A percentile compares a stretch with the other conserved stretches of the same genome.
Evolutionary conservation across 2,888 invertebrate species (phyloP).

Genomic region (Hyles lineata): DNA sequence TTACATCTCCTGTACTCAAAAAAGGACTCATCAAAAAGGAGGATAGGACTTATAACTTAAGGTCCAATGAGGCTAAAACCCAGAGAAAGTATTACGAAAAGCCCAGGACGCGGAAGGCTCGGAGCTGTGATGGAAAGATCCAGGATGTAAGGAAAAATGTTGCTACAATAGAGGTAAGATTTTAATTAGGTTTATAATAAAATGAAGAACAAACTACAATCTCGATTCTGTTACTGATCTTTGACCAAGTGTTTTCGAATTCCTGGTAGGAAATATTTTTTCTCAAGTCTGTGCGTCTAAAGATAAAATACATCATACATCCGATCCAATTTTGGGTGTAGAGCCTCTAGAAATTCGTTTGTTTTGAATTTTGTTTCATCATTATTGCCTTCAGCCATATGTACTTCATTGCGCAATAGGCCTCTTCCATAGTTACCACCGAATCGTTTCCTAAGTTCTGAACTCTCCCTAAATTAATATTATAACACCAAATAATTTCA

Average conservation of each 20-base stretch:
- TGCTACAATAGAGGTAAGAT: not conserved
- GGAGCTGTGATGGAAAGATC: constrained; percentile 35
- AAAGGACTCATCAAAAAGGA: constrained; percentile 51
- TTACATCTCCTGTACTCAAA: constrained; percentile 54
- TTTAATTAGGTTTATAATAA: not conserved
- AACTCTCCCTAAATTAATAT: not conserved
- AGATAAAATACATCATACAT: too few species aligned
- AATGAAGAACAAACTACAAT: too few species aligned
- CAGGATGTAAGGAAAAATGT: not conserved
- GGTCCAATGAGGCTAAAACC: constrained; percentile 68
- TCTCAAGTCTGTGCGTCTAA: too few species aligned
- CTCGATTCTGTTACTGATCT: too few species aligned
- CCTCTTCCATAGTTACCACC: too few species aligned
- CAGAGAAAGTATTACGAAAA: constrained; percentile 66
- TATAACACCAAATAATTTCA: not conserved
- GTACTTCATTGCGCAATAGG: too few species aligned
- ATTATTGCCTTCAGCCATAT: too few species aligned
- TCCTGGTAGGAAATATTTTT: too few species aligned
- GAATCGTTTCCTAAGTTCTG: not conserved
- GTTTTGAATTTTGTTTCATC: too few species aligned
- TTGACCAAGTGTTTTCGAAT: too few species aligned
- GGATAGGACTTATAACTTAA: constrained; percentile 70
- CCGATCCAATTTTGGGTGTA: too few species aligned
- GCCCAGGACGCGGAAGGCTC: constrained; percentile 53
- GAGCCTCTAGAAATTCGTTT: too few species aligned